Evolutionary conservation across 2,113 vertebrate genomes (phyloP), one percentile per base, ranked within the genome.

Genomic region (Phoxinus phoxinus): DNA sequence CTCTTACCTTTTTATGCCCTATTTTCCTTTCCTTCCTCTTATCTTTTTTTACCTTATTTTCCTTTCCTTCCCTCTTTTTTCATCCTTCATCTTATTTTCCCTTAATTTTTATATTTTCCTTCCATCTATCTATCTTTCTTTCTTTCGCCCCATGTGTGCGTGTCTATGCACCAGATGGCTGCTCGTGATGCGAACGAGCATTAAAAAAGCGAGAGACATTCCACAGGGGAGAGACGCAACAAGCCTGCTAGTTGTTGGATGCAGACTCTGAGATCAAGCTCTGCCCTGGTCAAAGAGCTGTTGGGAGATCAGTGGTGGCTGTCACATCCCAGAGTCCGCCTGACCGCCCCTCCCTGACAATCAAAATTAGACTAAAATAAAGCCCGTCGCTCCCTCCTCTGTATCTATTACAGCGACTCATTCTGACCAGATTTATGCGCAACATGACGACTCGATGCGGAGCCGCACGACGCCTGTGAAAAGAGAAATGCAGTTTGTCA

Each of bases 401-500:
- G 2, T 37, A 32, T 84, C 75, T 77, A 46, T 84, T 82, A 85
- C 63, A 87, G 81, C 53, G 35, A 73, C 41, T 59, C 84, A 9
- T 72, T 82, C 83, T 71, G 58, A 86, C 35, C 88, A 89, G 83
- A 89, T 82, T 72, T 69, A 69, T 87, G 61, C 53, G 15, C 63
- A 41, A 79, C 73, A 58, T 80, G 85, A 65, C 23, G 65, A 73
- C 84, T 83, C 76, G 56, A 79, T 88, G 86, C 85, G 46, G 15
- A 67, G 76, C 65, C 75, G 48, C 67, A 78, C 65, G 78, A 83
- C 17, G 44, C 56, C 71, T 72, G 65, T 73, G 74, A 84, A 74
- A 76, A 86, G 85, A 41, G 51, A 87, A 87, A 87, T 76, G 85
- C 83, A 77, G 79, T 88, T 87, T 88, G 87, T 89, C 89, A 89